Percentiles rank a stretch among this genome's conserved stretches.
phyloP scores from a whole-genome alignment of 2,797 vertebrate genomes.

The Centroberyx gerrardi region DNA sequence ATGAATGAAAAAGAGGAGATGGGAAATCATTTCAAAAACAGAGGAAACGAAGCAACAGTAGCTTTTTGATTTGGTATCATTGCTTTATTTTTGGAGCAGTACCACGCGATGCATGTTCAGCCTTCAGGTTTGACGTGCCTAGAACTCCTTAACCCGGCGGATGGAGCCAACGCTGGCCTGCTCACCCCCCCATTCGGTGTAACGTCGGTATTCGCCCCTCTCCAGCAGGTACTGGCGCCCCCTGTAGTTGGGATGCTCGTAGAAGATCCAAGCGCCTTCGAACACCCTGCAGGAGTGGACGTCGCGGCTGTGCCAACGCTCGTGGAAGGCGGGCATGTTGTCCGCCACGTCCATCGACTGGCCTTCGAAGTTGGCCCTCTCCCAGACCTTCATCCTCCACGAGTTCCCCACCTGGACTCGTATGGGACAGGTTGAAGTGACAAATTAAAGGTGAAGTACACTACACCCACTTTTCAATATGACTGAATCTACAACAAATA shows the following conservation, averaged over 20 bases:
- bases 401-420: conserved; percentile 44
- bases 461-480: background rate
- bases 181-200: conserved; percentile 85
- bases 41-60: no score
- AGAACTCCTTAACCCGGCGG: conserved; percentile 75
- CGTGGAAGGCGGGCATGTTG: conserved; percentile 84
- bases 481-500: background rate
- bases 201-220: conserved; percentile 85
- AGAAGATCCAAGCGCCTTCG: conserved; percentile 88
- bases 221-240: conserved; percentile 88
- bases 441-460: background rate
- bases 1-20: no score
- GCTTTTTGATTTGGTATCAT: background rate
- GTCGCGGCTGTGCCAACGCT: conserved; percentile 69
- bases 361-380: conserved; percentile 85
- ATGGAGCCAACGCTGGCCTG: conserved; percentile 85
- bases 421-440: background rate
- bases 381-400: conserved; percentile 86
- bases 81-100: conserved; percentile 41
- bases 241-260: conserved; percentile 56
- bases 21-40: no score
- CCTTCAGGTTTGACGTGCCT: background rate
- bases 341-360: conserved; percentile 85
- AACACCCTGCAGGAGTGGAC: conserved; percentile 87
- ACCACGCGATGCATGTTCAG: background rate